Conservation (phyloP, 2,888 invertebrate species). For the Strigamia crassipes region DNA sequence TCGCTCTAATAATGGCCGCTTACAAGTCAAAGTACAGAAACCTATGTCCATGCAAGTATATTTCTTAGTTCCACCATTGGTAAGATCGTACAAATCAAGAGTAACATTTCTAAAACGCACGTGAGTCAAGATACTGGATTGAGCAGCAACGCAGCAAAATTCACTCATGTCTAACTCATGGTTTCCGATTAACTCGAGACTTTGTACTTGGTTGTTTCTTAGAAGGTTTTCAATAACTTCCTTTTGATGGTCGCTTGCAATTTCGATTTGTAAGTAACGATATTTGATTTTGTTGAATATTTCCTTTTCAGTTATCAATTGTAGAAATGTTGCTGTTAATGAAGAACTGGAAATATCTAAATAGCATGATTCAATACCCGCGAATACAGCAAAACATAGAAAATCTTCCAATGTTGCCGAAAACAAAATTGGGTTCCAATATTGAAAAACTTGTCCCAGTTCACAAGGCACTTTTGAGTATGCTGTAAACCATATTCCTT, state of each 20-base stretch:
- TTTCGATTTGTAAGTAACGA: neutral
- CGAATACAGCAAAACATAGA: too few relatives aligned
- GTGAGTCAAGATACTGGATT: neutral
- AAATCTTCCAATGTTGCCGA: too few relatives aligned
- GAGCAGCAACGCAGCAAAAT: neutral
- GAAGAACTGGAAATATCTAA: too few relatives aligned
- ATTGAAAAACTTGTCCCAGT: too few relatives aligned
- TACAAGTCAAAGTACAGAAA: too few relatives aligned
- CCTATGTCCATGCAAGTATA: neutral
- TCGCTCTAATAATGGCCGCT: too few relatives aligned
- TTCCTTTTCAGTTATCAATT: neutral
- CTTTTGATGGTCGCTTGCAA: neutral
- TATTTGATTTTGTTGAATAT: neutral
- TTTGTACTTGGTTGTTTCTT: neutral
- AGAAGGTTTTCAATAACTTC: neutral
- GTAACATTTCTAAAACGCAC: neutral
- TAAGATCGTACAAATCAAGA: neutral
- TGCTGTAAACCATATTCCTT: too few relatives aligned
- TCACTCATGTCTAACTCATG: neutral
- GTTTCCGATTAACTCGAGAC: neutral
- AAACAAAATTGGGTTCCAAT: too few relatives aligned
- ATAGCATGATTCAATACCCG: too few relatives aligned
- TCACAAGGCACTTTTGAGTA: too few relatives aligned
- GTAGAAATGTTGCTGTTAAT: neutral
- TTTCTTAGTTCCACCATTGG: neutral